Evolutionary conservation across 2,113 vertebrate species (phyloP).

Genomic region (Entelurus aequoreus): DNA sequence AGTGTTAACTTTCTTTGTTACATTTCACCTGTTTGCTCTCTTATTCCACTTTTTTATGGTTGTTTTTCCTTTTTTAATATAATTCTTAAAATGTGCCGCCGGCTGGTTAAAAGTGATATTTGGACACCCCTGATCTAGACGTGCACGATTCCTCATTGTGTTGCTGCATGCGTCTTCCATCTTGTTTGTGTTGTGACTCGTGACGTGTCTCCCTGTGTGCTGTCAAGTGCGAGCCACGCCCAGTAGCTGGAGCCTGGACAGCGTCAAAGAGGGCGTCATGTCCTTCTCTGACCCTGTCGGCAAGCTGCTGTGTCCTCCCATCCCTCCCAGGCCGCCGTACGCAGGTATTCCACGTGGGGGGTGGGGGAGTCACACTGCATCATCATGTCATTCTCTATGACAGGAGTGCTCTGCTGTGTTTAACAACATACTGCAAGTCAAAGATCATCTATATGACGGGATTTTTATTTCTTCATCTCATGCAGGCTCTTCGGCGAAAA

Average conservation of each 20-base stretch:
- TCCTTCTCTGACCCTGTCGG: conserved; percentile 81
- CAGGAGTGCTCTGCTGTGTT: too few relatives aligned
- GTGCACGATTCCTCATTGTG: conserved; percentile 3
- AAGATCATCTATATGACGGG: not conserved
- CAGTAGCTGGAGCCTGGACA: conserved; percentile 98
- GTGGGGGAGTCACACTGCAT: conserved; percentile 38
- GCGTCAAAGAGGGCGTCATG: conserved; percentile 83
- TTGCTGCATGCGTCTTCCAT: conserved; percentile 11
- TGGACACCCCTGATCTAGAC: not conserved
- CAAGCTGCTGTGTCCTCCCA: conserved; percentile 85
- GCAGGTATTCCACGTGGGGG: conserved; percentile 73
- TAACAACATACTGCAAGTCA: too few relatives aligned
- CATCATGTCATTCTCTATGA: conserved; percentile 14
- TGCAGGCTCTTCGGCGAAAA: conserved; percentile 89
- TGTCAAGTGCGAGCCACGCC: conserved; percentile 84
- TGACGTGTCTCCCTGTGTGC: conserved; percentile 52
- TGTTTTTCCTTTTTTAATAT: too few relatives aligned
- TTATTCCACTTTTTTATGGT: too few relatives aligned
- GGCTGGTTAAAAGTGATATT: too few relatives aligned
- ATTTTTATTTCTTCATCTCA: conserved; percentile 30
- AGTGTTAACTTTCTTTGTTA: too few relatives aligned
- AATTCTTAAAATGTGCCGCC: too few relatives aligned
- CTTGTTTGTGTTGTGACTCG: conserved; percentile 32
- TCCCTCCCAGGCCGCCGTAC: conserved; percentile 90
- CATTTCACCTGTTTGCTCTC: too few relatives aligned